phyloP scores from a whole-genome alignment of 2,888 invertebrate genomes.

The Phyto melanocephala region DNA sequence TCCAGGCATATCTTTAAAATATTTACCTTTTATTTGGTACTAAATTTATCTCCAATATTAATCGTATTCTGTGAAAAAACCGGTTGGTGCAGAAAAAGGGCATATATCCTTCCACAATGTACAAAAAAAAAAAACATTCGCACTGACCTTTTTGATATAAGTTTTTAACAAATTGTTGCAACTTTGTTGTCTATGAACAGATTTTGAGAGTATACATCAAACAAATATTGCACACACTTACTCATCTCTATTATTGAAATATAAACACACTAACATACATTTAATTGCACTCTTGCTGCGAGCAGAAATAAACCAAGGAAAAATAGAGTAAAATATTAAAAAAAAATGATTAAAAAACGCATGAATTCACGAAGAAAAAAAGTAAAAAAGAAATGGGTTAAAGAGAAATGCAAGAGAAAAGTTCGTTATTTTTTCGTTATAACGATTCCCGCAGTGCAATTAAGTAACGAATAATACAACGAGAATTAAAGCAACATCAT shows the following conservation, averaged over 20 bases:
- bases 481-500: conserved; percentile 22
- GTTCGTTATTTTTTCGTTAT: conserved; percentile 60
- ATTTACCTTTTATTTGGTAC: too few species aligned
- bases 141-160: too few species aligned
- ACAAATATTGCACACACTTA: conserved; percentile 2
- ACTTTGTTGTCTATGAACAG: too few species aligned
- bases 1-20: too few species aligned
- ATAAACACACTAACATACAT: neutral
- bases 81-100: too few species aligned
- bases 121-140: too few species aligned
- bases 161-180: too few species aligned
- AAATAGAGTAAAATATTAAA: neutral
- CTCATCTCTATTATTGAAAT: neutral
- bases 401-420: conserved; percentile 43
- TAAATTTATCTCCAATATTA: too few species aligned
- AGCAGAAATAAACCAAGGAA: conserved; percentile 24
- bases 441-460: conserved; percentile 66
- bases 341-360: neutral
- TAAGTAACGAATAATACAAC: conserved; percentile 56
- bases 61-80: too few species aligned
- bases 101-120: too few species aligned
- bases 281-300: conserved; percentile 48
- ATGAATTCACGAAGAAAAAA: neutral
- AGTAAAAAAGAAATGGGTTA: neutral
- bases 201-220: too few species aligned